Conservation (phyloP, 2,113 vertebrate species). For the Spermophilus dauricus region DNA sequence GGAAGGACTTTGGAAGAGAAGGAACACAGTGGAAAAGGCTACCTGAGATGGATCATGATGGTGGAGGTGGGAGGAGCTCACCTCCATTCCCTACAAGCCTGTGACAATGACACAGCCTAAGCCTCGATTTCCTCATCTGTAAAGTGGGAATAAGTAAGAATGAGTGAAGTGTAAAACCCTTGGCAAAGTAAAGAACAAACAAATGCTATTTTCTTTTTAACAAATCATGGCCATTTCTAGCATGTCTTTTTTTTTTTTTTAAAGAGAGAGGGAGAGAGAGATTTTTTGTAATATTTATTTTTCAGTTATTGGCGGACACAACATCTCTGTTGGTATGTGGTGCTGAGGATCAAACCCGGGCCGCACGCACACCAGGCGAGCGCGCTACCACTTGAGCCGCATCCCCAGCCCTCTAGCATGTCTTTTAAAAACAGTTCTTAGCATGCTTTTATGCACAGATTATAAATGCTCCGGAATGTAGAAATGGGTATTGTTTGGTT, state of each 20-base stretch:
- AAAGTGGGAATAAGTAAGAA: background rate
- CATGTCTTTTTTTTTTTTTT: background rate
- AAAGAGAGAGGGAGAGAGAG: too few species aligned
- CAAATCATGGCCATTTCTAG: background rate
- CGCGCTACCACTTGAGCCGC: too few species aligned
- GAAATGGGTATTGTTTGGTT: background rate
- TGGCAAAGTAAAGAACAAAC: background rate
- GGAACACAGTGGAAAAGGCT: background rate
- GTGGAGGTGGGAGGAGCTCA: background rate
- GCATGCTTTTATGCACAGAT: background rate
- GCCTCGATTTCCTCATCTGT: background rate
- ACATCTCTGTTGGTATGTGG: too few species aligned
- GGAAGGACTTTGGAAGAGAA: background rate
- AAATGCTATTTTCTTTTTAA: background rate
- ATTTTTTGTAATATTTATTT: too few species aligned
- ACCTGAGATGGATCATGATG: background rate
- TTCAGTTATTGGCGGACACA: too few species aligned
- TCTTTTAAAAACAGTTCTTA: background rate
- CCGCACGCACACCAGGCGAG: too few species aligned
- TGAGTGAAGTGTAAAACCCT: background rate
- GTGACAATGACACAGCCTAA: background rate
- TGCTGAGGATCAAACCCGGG: too few species aligned
- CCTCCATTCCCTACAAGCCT: background rate
- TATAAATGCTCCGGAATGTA: background rate
- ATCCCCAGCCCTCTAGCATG: background rate